Base-by-base conservation (phyloP, 2,113 vertebrate species). In the zebrafish (Danio rerio) region DNA sequence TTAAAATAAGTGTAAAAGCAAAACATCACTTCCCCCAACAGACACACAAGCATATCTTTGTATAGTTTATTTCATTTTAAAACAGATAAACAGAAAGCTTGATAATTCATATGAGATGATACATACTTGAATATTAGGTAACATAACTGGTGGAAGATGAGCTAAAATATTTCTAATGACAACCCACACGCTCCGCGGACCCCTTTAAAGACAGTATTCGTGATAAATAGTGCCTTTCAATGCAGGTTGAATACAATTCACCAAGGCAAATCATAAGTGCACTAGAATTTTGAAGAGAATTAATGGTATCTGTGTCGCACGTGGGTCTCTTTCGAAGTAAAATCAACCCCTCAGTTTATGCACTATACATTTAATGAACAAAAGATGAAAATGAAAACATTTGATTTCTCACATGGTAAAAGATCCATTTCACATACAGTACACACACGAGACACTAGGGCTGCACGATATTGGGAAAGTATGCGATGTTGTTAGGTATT, bases 21-120 rank as follows among this genome's bases (percentile, higher is more conserved):
- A 15, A 72, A 72, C 69, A 10, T 18, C 47, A 72, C 20, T 31
- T 40, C 52, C 20, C 12, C 9, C 13, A 74, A 56, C 13, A 47
- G 8, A 50, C 43, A 77, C 74, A 59, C 4, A 2, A 0, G 45
- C 49, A 62, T 50, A 31, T 59, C 72, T 72, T 90, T 88, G 88
- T 86, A 53, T 61, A 87, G 89, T 92, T 94, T 92, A 87, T 90
- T 93, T 93, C 89, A 92, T 92, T 92, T 92, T 89, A 90, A 92
- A 92, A 91, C 88, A 66, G 66, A 80, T 75, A 89, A 90, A 89
- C 87, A 90, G 86, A 90, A 85, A 88, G 72, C 85, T 84, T 73
- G 90, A 90, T 87, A 89, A 86, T 86, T 89, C 89, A 86, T 90
- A 92, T 91, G 88, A 91, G 89, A 92, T 89, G 80, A 89, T 93